Evolutionary conservation across 1,140 invertebrate species (phyloP), one percentile per base, ranked within the genome.

Genomic region (Musca vetustissima): DNA sequence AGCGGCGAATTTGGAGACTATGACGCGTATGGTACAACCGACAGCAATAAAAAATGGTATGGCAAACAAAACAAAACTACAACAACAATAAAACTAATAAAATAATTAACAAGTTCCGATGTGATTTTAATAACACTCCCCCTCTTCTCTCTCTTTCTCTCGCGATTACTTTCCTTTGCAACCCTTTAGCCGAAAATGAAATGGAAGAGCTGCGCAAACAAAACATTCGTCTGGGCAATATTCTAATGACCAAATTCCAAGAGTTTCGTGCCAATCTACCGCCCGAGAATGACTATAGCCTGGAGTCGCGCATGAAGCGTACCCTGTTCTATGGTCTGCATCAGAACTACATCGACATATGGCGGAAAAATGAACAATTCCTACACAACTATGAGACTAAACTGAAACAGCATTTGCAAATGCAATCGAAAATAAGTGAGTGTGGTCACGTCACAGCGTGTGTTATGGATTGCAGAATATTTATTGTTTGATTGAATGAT

Each of bases 371-470:
- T 57, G 80, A 82, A 47, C 24, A 71, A n/a, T 82, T 82, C 43
- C 68, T 82, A 57, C 75, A 78, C 28, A 72, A 74, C 48, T 82
- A 80, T 49, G 80, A 82, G 67, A 36, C 53, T 0, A 80, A 79
- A 47, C 64, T 82, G 0, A 82, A 82, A 49, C 81, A 81, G 50
- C 78, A 78, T 65, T 68, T 82, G 71, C 74, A 75, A 17, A 50
- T 78, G 64, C 80, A 82, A 66, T 73, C 80, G 3, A 79, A 80
- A 70, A 79, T 82, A 21, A 81, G 80, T 82, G 64, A 77, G 76
- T 75, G 17, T 49, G 17, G 15, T 49, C 17, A 14, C 48, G 53
- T 11, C 25, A 25, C 22, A 24, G 11, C 14, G 22, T n/a, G n/a
- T n/a, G n/a, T n/a, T n/a, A n/a, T n/a, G n/a, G n/a, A n/a, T n/a